A percentile compares a stretch with the other conserved stretches of the same genome.
phyloP scores from a whole-genome alignment of 2,797 vertebrate species.

The Morus bassanus region DNA sequence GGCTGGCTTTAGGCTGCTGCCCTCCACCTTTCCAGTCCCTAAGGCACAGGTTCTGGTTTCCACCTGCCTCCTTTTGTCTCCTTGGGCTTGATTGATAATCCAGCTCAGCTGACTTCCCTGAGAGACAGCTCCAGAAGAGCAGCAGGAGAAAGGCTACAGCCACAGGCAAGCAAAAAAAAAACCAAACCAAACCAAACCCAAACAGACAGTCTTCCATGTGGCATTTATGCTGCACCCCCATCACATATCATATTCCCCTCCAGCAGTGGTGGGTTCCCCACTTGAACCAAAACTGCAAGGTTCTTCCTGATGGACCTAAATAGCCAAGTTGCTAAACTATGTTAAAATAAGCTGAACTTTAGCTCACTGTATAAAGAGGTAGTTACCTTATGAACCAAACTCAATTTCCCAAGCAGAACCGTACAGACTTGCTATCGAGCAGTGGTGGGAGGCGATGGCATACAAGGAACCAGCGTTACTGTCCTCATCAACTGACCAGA shows the following conservation, averaged over 20 bases:
- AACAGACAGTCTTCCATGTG: not conserved
- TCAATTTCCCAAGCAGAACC: not conserved
- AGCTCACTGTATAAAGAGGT: not conserved
- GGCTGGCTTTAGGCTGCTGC: fast-evolving
- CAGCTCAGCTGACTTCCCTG: not conserved
- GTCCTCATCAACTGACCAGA: not conserved
- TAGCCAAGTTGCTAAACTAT: not conserved
- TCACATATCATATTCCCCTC: not conserved
- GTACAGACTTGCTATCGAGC: not conserved
- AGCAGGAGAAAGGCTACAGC: not conserved
- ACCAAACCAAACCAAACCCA: not conserved
- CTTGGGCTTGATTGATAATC: not conserved
- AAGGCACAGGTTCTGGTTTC: fast-evolving
- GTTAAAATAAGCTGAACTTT: not conserved
- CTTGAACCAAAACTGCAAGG: not conserved
- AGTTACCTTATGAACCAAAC: not conserved
- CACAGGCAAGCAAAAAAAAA: not conserved
- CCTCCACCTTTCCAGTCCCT: not conserved
- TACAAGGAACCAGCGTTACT: not conserved
- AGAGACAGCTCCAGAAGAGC: not conserved
- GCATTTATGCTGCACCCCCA: not conserved
- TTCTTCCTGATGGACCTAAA: not conserved
- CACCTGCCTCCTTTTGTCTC: not conserved
- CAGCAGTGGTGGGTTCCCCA: not conserved
- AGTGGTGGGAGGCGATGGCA: not conserved